These are phyloP conservation scores for Chondrosia reniformis DNA, from an alignment of 37 sponge, comb jelly and placozoan species.

Conservation along the genomic window DNA sequence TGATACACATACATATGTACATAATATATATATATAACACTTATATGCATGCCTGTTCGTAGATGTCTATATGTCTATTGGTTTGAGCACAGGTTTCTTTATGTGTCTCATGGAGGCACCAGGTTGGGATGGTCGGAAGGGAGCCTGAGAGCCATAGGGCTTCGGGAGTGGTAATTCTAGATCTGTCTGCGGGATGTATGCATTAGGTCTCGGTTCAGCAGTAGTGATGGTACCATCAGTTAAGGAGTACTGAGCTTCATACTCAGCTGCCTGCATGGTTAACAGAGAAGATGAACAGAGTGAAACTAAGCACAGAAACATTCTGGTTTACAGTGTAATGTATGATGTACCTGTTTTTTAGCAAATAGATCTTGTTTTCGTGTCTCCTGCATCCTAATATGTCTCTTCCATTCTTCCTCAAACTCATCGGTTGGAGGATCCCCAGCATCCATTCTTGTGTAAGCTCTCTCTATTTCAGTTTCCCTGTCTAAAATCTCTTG, in stretches of 20 bases:
- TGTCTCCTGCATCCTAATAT: conserved; percentile 20
- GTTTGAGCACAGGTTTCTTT: conserved; percentile 86
- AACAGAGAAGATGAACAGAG: background rate
- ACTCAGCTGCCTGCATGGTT: background rate
- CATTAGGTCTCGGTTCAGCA: conserved; percentile 93
- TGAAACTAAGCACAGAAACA: background rate
- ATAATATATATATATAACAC: no score
- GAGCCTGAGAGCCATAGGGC: conserved; percentile 95
- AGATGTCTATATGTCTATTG: conserved; percentile 88
- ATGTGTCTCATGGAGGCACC: conserved; percentile 96
- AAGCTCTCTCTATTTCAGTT: conserved; percentile 60
- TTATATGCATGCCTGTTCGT: no score
- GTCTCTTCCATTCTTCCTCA: conserved; percentile 65
- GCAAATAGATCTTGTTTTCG: background rate
- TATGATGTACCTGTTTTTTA: conserved; percentile 26
- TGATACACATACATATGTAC: no score
- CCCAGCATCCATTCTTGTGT: conserved; percentile 69
- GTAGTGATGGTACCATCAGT: conserved; percentile 77
- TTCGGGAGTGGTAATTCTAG: conserved; percentile 91
- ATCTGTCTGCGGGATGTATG: conserved; percentile 87
- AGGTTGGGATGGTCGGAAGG: conserved; percentile 93
- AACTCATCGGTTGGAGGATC: conserved; percentile 71
- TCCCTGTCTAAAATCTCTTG: conserved; percentile 61
- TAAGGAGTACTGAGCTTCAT: conserved; percentile 49
- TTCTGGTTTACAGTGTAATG: background rate